Percentiles rank a stretch among this genome's conserved stretches.
Conservation (phyloP, 2,888 invertebrate genomes). For the Brachypterus glaber region DNA sequence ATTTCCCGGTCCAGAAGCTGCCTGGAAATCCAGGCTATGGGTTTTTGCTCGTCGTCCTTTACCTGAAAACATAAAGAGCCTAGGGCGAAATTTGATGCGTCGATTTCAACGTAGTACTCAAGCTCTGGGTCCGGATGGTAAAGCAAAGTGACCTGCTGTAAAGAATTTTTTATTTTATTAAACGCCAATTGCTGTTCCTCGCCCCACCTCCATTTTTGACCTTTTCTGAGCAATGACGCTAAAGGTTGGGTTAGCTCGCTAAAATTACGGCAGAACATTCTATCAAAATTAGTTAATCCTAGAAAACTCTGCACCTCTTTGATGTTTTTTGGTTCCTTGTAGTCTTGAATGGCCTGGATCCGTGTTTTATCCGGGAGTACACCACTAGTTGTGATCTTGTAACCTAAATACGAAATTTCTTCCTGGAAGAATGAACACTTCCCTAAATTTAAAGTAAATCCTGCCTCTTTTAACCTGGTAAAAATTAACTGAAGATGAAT, state of each 20-base stretch:
- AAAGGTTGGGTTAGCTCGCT: not conserved
- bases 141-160: slow-evolving; percentile 4
- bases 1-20: too few species aligned
- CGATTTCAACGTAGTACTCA: slow-evolving; percentile 2
- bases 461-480: too few species aligned
- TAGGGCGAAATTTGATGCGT: slow-evolving; percentile 12
- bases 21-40: too few species aligned
- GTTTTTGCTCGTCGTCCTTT: not conserved
- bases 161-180: slow-evolving; percentile 1
- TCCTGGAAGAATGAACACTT: too few species aligned
- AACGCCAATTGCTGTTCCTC: slow-evolving; percentile 2
- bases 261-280: slow-evolving; percentile 7
- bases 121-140: slow-evolving; percentile 5
- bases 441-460: too few species aligned
- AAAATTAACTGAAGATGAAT: too few species aligned
- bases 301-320: too few species aligned
- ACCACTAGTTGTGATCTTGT: too few species aligned
- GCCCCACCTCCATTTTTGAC: slow-evolving; percentile 4
- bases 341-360: too few species aligned
- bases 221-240: slow-evolving; percentile 4
- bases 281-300: slow-evolving; percentile 14
- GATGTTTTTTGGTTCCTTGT: too few species aligned
- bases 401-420: too few species aligned
- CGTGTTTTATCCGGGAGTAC: too few species aligned
- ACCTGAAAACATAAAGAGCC: slow-evolving; percentile 7